Base-by-base conservation (phyloP, 2,113 vertebrate species). In the Taxidea taxus region DNA sequence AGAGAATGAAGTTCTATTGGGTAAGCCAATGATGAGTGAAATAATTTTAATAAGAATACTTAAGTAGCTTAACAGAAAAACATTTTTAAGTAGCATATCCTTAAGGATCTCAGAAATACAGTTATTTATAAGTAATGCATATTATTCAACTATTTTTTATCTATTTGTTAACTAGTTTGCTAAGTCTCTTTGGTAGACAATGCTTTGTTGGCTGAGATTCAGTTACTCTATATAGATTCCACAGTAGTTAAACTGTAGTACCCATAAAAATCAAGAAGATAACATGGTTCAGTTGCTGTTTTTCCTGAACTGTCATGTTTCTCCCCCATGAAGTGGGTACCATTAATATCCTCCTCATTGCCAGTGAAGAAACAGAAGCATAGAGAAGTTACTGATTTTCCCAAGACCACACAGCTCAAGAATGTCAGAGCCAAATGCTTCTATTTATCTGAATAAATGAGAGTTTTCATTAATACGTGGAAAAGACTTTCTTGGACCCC, bases 311-410 rank as follows among this genome's bases (percentile, higher is more conserved):
- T 74, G 9, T 25, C 90, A 29, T 20, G 95, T 96, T 97, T 95
- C 49, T 95, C 4, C 34, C 34, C 49, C 1, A 25, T 11, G 31
- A 95, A 6, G 18, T 82, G 15, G 68, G 18, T 68, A 49, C 87
- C 44, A 47, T 90, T 97, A 87, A 49, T 96, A 85, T 81, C 60
- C 90, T 90, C 42, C 27, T 91, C 18, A 3, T 25, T 58, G 56
- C 56, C 56, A 58, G 4, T 58, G 56, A 3, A 9, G 23, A 25
- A 95, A 86, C 12, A 20, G n/a, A 91, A 25, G 54, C 23, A 77
- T 80, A 82, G 56, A 92, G 58, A 95, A 51, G 64, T 95, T 91
- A 94, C 42, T 77, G 37, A 91, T 66, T 96, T 96, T 91, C 74
- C 80, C 29, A 93, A 89, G 86, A 91, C 78, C 74, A 95, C 29